Conservation (phyloP, 1,140 invertebrate genomes). For the Glomeris maerens region DNA sequence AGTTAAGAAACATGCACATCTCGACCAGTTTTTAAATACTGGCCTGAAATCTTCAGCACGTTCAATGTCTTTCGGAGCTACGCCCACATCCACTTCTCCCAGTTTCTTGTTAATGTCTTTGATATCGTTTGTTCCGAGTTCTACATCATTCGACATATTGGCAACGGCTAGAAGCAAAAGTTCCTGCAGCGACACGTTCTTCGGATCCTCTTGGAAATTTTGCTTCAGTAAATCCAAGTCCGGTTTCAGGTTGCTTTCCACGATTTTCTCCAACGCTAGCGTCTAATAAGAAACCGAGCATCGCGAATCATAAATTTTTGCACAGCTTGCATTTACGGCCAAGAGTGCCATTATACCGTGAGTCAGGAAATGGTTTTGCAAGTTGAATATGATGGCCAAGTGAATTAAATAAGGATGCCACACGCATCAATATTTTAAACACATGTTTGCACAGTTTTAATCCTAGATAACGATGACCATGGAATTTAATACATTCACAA, state of each 20-base stretch:
- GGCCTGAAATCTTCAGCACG: slow-evolving; percentile 20
- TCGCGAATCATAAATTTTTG: slow-evolving; percentile 11
- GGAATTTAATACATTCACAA: too few relatives aligned
- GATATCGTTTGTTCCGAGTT: slow-evolving; percentile 21
- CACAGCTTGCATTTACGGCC: slow-evolving; percentile 17
- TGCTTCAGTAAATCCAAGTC: slow-evolving; percentile 19
- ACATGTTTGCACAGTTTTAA: too few relatives aligned
- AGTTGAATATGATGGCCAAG: slow-evolving; percentile 10
- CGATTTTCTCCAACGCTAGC: slow-evolving; percentile 15
- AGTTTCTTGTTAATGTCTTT: slow-evolving; percentile 24
- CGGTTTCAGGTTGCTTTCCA: slow-evolving; percentile 16
- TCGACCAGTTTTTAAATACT: slow-evolving; percentile 12
- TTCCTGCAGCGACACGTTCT: slow-evolving; percentile 17
- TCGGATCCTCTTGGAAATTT: slow-evolving; percentile 12
- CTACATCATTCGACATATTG: slow-evolving; percentile 23
- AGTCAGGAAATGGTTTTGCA: slow-evolving; percentile 14
- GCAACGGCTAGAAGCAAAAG: slow-evolving; percentile 18
- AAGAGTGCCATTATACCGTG: slow-evolving; percentile 15
- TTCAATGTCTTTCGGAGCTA: slow-evolving; percentile 12
- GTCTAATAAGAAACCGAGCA: too few relatives aligned
- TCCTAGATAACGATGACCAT: too few relatives aligned
- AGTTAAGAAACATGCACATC: background rate
- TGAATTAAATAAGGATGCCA: too few relatives aligned
- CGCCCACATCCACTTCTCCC: slow-evolving; percentile 13
- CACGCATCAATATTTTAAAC: too few relatives aligned